Evolutionary conservation across 2,888 invertebrate species (phyloP).

Genomic region (Balanococcus diminutus): DNA sequence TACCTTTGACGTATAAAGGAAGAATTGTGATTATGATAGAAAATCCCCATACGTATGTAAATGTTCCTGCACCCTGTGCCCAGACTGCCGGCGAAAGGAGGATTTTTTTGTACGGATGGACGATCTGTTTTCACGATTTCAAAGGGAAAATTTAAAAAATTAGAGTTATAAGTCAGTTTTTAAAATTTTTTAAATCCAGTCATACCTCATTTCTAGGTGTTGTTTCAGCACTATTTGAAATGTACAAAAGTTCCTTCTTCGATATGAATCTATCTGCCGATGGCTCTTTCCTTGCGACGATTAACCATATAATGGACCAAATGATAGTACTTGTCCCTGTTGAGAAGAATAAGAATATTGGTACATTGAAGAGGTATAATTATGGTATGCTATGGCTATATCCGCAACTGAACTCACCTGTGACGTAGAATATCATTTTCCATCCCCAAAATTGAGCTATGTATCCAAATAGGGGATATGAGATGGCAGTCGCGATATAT

Average conservation of each 20-base stretch:
- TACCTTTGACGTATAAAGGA: conserved; percentile 44
- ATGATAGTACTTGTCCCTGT: not conserved
- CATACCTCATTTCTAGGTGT: conserved; percentile 60
- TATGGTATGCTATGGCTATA: too few species aligned
- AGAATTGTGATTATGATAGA: not conserved
- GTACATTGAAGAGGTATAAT: not conserved
- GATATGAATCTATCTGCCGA: not conserved
- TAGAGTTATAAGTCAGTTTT: not conserved
- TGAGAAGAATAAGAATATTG: not conserved
- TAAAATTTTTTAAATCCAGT: conserved; percentile 55
- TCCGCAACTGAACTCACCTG: not conserved
- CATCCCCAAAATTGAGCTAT: conserved; percentile 74
- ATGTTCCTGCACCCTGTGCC: not conserved
- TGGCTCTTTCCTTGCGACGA: not conserved
- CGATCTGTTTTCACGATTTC: not conserved
- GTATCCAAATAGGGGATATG: conserved; percentile 78
- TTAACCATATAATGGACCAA: not conserved
- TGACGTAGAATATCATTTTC: conserved; percentile 65
- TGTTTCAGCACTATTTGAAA: too few species aligned
- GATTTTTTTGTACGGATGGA: conserved; percentile 24
- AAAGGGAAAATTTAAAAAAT: not conserved
- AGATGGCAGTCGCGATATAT: conserved; percentile 81
- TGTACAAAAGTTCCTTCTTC: not conserved
- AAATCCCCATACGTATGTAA: too few species aligned
- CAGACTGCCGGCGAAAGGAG: conserved; percentile 8